Percentiles rank a stretch among this genome's conserved stretches.
Conservation (phyloP, 2,113 vertebrate species). For the Pipa parva region DNA sequence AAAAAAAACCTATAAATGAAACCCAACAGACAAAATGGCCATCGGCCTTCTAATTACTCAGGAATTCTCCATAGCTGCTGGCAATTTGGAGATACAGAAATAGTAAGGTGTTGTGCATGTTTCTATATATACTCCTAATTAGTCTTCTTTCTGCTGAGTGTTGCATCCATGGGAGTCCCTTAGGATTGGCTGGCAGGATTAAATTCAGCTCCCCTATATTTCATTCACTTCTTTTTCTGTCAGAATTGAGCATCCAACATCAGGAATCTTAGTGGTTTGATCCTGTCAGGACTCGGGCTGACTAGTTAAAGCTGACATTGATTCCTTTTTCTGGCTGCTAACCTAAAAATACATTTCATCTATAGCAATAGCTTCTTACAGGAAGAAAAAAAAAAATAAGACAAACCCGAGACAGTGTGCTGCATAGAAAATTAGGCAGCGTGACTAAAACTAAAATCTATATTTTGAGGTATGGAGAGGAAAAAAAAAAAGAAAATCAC, state of each 20-base stretch:
- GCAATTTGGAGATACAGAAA: conserved; percentile 17
- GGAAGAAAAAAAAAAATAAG: neutral
- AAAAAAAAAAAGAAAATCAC: too few relatives aligned
- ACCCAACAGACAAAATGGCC: neutral
- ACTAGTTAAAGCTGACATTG: conserved; percentile 21
- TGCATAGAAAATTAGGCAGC: too few relatives aligned
- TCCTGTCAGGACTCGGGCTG: conserved; percentile 20
- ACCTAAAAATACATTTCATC: conserved; percentile 25
- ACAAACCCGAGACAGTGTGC: too few relatives aligned
- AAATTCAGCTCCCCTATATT: conserved; percentile 27
- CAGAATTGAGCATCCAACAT: conserved; percentile 9
- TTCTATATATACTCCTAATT: conserved; percentile 39
- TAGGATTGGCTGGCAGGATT: conserved; percentile 27
- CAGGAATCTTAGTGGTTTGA: conserved; percentile 13
- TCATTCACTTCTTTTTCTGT: conserved; percentile 19
- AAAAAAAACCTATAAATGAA: neutral
- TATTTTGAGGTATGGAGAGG: too few relatives aligned
- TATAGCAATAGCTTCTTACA: neutral
- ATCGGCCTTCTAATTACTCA: conserved; percentile 12
- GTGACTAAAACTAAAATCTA: too few relatives aligned
- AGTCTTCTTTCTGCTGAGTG: conserved; percentile 31
- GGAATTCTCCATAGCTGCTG: conserved; percentile 12
- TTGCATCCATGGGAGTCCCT: conserved; percentile 30
- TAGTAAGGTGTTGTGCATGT: conserved; percentile 9
- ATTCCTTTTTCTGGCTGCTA: conserved; percentile 1